These are phyloP conservation scores for Odontophorus gujanensis DNA, from an alignment of 2,113 vertebrate species.

Conservation along the genomic window DNA sequence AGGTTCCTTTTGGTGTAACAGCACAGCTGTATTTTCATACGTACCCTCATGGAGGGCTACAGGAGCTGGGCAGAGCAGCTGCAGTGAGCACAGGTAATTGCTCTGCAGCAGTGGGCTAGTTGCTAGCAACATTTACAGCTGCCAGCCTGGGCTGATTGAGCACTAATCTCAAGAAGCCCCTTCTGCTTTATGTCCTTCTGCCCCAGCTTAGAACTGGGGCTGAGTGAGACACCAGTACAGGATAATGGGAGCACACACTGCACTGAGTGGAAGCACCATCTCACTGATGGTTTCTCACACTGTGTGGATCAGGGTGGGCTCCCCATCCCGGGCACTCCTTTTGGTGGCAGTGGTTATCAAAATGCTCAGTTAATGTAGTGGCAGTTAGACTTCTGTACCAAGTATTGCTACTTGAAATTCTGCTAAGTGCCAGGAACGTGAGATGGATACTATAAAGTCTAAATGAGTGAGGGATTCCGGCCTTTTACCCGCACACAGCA, in stretches of 20 bases:
- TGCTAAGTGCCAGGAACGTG: neutral
- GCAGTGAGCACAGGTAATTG: neutral
- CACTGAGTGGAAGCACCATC: no score
- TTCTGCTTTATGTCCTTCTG: neutral
- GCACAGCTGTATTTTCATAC: neutral
- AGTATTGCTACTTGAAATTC: neutral
- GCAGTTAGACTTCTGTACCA: neutral
- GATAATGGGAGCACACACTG: neutral
- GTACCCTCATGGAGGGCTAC: rapidly evolving
- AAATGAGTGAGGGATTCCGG: neutral
- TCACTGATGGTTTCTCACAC: neutral
- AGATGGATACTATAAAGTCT: rapidly evolving
- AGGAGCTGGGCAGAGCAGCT: neutral
- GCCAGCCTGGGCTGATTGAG: neutral
- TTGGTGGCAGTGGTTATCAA: neutral
- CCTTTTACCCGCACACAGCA: neutral
- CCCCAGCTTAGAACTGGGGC: neutral
- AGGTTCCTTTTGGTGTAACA: neutral
- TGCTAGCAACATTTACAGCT: neutral
- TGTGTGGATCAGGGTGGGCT: neutral
- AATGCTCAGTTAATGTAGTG: neutral
- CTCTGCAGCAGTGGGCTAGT: neutral
- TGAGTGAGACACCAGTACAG: neutral
- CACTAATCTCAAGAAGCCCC: neutral
- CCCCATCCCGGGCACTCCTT: neutral